A percentile compares a stretch with the other conserved stretches of the same genome.
phyloP scores from a whole-genome alignment of 2,888 invertebrate species.

The Drosophila kuntzei region DNA sequence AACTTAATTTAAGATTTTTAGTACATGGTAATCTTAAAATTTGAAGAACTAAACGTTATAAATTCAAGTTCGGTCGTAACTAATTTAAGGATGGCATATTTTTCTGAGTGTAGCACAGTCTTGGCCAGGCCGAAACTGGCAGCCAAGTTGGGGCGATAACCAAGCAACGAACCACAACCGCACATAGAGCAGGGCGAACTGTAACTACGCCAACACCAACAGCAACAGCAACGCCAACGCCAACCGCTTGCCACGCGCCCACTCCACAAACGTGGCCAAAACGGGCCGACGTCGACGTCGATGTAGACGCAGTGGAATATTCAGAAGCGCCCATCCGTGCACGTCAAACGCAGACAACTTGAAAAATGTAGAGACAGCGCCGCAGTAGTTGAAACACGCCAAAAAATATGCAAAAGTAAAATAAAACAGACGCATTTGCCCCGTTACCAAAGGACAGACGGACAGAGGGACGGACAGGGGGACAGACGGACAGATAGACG shows the following conservation, averaged over 20 bases:
- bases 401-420: slow-evolving; percentile 82
- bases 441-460: slow-evolving; percentile 13
- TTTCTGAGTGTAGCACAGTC: neutral
- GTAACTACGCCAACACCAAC: slow-evolving; percentile 75
- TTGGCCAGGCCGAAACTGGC: slow-evolving; percentile 35
- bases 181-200: slow-evolving; percentile 59
- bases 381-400: slow-evolving; percentile 81
- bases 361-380: slow-evolving; percentile 82
- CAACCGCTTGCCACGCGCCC: slow-evolving; percentile 3
- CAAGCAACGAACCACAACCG: slow-evolving; percentile 80
- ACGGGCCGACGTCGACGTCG: slow-evolving; percentile 26
- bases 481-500: neutral
- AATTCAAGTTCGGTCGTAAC: too few species aligned
- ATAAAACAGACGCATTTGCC: slow-evolving; percentile 79
- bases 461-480: neutral
- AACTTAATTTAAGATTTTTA: too few species aligned
- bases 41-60: too few species aligned
- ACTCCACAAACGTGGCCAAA: neutral
- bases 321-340: slow-evolving; percentile 82
- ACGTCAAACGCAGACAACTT: slow-evolving; percentile 82
- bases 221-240: slow-evolving; percentile 13
- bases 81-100: too few species aligned
- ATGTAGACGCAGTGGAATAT: slow-evolving; percentile 74
- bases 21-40: too few species aligned
- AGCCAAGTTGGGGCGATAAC: slow-evolving; percentile 70